Conservation (phyloP, 2,797 vertebrate genomes). For the Tympanoctomys barrerae region DNA sequence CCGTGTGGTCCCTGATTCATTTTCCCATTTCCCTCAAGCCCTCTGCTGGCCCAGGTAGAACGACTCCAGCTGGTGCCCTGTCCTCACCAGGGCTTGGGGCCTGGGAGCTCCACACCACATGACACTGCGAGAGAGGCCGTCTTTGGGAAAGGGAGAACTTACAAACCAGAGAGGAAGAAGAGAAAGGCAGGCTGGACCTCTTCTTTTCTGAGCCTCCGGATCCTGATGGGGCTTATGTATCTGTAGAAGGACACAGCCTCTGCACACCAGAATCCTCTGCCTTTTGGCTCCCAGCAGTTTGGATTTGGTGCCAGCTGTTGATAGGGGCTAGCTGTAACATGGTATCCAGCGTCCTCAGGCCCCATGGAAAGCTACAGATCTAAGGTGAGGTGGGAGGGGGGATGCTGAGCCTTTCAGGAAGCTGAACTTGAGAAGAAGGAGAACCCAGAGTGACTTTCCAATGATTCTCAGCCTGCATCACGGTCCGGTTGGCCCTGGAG, state of each 20-base stretch:
- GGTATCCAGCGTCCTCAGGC: not conserved
- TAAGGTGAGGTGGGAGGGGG: not conserved
- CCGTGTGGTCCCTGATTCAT: not conserved
- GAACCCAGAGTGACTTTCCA: not conserved
- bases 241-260: not conserved
- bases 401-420: not conserved
- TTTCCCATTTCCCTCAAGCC: not conserved
- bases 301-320: not conserved
- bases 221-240: not conserved
- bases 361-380: not conserved
- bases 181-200: not conserved
- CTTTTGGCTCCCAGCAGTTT: not conserved
- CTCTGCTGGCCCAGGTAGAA: not conserved
- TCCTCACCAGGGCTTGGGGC: not conserved
- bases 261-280: not conserved
- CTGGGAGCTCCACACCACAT: not conserved
- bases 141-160: not conserved
- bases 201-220: not conserved
- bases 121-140: not conserved
- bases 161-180: not conserved
- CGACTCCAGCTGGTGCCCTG: not conserved
- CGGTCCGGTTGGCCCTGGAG: not conserved
- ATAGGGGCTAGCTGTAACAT: not conserved
- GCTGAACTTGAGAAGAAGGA: not conserved
- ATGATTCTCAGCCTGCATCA: not conserved